These are phyloP conservation scores for Propithecus deckenii DNA, from an alignment of 2,797 vertebrate species.

Conservation along the genomic window DNA sequence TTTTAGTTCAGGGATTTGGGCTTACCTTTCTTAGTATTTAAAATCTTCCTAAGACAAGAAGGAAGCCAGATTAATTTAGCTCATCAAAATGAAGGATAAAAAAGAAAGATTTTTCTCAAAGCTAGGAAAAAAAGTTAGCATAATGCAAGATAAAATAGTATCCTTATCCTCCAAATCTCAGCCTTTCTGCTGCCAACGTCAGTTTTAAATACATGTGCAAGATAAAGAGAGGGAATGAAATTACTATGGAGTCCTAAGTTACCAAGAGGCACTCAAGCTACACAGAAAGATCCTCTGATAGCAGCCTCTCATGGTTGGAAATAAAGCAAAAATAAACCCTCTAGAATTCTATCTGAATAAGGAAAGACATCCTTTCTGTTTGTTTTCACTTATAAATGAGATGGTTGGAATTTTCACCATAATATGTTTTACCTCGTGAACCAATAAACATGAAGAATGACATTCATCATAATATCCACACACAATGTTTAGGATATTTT, in stretches of 20 bases:
- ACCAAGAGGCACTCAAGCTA: slow-evolving; percentile 56
- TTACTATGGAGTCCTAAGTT: slow-evolving; percentile 55
- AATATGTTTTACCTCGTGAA: slow-evolving; percentile 55
- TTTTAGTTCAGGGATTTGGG: not conserved
- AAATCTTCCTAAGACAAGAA: slow-evolving; percentile 33
- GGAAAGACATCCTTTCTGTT: not conserved
- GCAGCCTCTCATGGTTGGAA: slow-evolving; percentile 47
- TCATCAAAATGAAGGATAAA: slow-evolving; percentile 61
- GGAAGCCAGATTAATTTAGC: slow-evolving; percentile 79
- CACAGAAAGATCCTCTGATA: slow-evolving; percentile 68
- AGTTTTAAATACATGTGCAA: slow-evolving; percentile 69
- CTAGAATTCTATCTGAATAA: not conserved
- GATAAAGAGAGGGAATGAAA: slow-evolving; percentile 64
- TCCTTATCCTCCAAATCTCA: slow-evolving; percentile 67
- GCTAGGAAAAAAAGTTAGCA: not conserved
- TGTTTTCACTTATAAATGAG: slow-evolving; percentile 49
- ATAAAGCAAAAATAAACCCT: slow-evolving; percentile 58
- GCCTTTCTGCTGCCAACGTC: slow-evolving; percentile 72
- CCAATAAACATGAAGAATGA: slow-evolving; percentile 59
- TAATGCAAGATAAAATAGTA: slow-evolving; percentile 70
- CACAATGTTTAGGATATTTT: slow-evolving; percentile 57
- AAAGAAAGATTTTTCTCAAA: slow-evolving; percentile 53
- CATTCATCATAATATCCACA: slow-evolving; percentile 48
- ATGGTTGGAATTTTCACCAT: slow-evolving; percentile 48
- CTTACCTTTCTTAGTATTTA: not conserved